These are phyloP conservation scores for Xyrichtys novacula DNA, from an alignment of 2,797 vertebrate species.

Conservation along the genomic window DNA sequence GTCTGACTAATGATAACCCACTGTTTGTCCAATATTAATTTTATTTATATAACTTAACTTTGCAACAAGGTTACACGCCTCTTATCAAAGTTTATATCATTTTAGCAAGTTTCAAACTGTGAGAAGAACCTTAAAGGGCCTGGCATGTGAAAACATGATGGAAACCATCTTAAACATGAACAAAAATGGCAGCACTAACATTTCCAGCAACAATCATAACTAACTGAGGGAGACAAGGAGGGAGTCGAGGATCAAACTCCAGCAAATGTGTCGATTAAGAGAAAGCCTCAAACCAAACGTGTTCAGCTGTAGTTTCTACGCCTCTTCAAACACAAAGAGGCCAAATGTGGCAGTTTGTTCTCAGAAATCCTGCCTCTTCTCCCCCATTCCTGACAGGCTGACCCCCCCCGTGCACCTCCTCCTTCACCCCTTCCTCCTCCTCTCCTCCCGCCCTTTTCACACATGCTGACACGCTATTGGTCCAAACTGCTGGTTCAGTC, in stretches of 20 bases:
- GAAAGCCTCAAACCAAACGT: background rate
- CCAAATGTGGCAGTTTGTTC: constrained; percentile 54
- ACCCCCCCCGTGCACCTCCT: constrained; percentile 48
- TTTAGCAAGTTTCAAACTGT: background rate
- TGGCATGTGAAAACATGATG: background rate
- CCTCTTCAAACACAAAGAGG: constrained; percentile 56
- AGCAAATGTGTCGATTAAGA: background rate
- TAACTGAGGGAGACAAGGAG: constrained; percentile 17
- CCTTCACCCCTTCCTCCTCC: constrained; percentile 37
- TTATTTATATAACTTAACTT: background rate
- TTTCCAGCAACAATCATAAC: constrained; percentile 16
- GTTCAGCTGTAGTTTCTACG: background rate
- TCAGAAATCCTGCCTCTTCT: constrained; percentile 47
- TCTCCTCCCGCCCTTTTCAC: constrained; percentile 55
- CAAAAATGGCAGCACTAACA: constrained; percentile 50
- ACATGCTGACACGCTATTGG: constrained; percentile 71
- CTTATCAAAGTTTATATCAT: background rate
- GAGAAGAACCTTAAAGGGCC: background rate
- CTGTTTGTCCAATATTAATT: too few species aligned
- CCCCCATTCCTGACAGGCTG: constrained; percentile 57
- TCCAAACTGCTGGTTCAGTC: constrained; percentile 19
- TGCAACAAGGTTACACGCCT: background rate
- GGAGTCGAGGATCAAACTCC: background rate
- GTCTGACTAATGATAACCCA: too few species aligned
- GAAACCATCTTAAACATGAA: background rate